phyloP scores from a whole-genome alignment of 1,140 invertebrate species.

The Anadara kagoshimensis region DNA sequence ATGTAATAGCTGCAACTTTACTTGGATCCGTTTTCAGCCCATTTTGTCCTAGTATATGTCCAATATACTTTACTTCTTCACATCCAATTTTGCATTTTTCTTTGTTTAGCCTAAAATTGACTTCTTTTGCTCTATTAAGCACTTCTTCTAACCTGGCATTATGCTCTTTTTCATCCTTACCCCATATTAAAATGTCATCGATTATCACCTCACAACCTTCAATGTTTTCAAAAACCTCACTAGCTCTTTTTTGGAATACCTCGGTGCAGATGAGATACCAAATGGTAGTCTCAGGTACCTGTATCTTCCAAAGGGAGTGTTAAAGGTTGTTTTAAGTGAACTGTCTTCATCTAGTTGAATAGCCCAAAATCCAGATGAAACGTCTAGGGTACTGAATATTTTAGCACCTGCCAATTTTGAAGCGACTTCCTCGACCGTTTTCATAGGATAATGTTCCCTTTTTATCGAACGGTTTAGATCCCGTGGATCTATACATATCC shows the following conservation, averaged over 20 bases:
- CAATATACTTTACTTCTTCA: slow-evolving; percentile 44
- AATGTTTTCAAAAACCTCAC: slow-evolving; percentile 11
- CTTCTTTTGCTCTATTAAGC: slow-evolving; percentile 63
- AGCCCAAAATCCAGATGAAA: slow-evolving; percentile 62
- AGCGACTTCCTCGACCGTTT: slow-evolving; percentile 30
- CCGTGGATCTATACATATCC: slow-evolving; percentile 36
- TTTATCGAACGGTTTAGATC: slow-evolving; percentile 37
- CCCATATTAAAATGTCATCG: slow-evolving; percentile 63
- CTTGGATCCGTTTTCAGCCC: slow-evolving; percentile 68
- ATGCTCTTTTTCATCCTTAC: slow-evolving; percentile 36
- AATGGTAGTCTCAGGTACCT: slow-evolving; percentile 34
- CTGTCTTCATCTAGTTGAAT: slow-evolving; percentile 52
- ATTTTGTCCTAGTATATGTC: slow-evolving; percentile 59
- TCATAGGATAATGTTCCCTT: slow-evolving; percentile 26
- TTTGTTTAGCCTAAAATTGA: slow-evolving; percentile 44
- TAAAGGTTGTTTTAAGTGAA: slow-evolving; percentile 57
- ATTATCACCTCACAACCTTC: slow-evolving; percentile 47
- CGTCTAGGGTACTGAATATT: slow-evolving; percentile 56
- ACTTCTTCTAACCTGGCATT: slow-evolving; percentile 51
- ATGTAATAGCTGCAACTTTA: slow-evolving; percentile 64
- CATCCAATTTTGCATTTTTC: slow-evolving; percentile 36
- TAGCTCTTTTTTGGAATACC: slow-evolving; percentile 29
- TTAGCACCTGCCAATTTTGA: slow-evolving; percentile 35
- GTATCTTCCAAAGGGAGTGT: slow-evolving; percentile 59
- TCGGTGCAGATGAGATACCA: slow-evolving; percentile 16